These are phyloP conservation scores for Limosa lapponica DNA, from an alignment of 2,797 vertebrate genomes.

Conservation along the genomic window DNA sequence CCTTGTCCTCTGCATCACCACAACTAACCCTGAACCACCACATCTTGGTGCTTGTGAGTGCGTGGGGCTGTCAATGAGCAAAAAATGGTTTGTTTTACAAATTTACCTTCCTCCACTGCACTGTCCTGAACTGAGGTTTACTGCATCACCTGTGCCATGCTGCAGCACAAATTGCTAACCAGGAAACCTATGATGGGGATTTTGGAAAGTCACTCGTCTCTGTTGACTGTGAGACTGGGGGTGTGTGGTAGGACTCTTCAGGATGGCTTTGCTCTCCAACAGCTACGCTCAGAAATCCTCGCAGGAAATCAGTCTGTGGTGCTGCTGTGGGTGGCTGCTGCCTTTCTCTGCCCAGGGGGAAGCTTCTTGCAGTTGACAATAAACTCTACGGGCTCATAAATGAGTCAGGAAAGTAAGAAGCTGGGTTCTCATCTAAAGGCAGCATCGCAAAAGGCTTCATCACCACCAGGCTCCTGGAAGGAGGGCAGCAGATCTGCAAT, in stretches of 20 bases:
- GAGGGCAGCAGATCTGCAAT: neutral
- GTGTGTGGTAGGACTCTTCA: neutral
- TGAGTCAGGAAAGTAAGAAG: neutral
- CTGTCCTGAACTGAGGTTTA: neutral
- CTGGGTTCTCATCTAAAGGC: neutral
- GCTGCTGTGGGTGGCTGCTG: neutral
- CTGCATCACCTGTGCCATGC: fast-evolving
- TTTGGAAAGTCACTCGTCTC: neutral
- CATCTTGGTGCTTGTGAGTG: neutral
- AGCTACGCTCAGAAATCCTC: neutral
- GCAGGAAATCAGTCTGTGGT: neutral
- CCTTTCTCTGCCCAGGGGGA: neutral
- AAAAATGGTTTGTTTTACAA: neutral
- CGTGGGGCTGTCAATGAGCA: fast-evolving
- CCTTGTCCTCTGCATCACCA: neutral
- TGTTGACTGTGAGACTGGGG: neutral
- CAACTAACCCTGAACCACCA: neutral
- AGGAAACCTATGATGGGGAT: neutral
- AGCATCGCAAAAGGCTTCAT: neutral
- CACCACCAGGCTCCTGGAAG: neutral
- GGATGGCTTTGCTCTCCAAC: neutral
- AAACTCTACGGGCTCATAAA: neutral
- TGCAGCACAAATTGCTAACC: neutral
- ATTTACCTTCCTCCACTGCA: neutral
- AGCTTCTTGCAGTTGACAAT: neutral